A percentile compares a stretch with the other conserved stretches of the same genome.
Conservation (phyloP, 1,140 invertebrate genomes). For the Palaemon carinicauda region DNA sequence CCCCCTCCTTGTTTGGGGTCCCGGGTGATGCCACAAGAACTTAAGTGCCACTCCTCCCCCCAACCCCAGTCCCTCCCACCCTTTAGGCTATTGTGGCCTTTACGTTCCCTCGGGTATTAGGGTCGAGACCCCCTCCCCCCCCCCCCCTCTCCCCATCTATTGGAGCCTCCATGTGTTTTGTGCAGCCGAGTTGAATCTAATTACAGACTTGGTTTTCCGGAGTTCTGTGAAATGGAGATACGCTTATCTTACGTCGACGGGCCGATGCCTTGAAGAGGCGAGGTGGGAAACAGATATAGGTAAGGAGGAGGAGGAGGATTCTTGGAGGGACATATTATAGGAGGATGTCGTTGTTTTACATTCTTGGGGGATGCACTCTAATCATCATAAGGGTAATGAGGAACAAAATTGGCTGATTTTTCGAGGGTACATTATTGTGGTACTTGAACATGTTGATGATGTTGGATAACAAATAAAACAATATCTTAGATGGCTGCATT, state of each 20-base stretch:
- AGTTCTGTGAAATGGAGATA: slow-evolving; percentile 49
- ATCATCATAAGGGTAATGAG: too few relatives aligned
- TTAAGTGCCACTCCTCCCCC: background rate
- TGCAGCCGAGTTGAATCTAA: slow-evolving; percentile 47
- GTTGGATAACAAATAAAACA: too few relatives aligned
- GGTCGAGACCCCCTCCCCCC: background rate
- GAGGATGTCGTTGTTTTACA: too few relatives aligned
- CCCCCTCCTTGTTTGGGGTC: slow-evolving; percentile 44
- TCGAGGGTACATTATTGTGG: too few relatives aligned
- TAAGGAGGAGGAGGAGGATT: too few relatives aligned
- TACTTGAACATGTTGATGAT: too few relatives aligned
- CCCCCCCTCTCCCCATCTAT: background rate
- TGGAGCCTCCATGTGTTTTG: background rate
- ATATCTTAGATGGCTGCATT: too few relatives aligned
- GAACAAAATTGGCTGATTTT: too few relatives aligned
- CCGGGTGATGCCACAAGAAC: slow-evolving; percentile 17
- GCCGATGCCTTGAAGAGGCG: background rate
- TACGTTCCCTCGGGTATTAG: background rate
- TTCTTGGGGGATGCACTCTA: too few relatives aligned
- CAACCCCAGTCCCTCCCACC: background rate
- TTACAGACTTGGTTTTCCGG: slow-evolving; percentile 42
- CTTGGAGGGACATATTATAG: too few relatives aligned
- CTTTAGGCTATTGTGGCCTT: background rate
- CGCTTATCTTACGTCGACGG: slow-evolving; percentile 27
- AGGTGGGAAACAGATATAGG: too few relatives aligned